Percentiles rank a stretch among this genome's conserved stretches.
phyloP scores from a whole-genome alignment of 2,888 invertebrate genomes.

The Urechis unicinctus region DNA sequence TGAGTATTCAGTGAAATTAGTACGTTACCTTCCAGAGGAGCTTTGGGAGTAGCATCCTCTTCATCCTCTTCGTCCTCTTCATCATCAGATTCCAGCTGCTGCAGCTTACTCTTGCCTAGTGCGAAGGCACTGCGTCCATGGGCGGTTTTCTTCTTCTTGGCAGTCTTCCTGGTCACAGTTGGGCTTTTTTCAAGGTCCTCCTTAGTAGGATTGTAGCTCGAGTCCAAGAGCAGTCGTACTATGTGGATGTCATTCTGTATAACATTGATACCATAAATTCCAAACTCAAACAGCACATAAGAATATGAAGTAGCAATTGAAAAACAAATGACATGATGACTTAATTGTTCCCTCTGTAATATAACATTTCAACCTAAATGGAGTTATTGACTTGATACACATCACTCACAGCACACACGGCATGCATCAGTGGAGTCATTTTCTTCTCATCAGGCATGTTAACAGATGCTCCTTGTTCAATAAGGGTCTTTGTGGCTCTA shows the following conservation, averaged over 20 bases:
- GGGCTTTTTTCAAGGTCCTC: conserved; percentile 13
- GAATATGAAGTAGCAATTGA: too few relatives aligned
- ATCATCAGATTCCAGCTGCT: conserved; percentile 9
- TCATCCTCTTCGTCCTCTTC: conserved; percentile 13
- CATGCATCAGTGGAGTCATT: conserved; percentile 51
- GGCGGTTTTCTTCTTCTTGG: background rate
- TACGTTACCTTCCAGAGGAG: too few relatives aligned
- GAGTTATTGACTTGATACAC: too few relatives aligned
- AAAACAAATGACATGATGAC: background rate
- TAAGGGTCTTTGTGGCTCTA: conserved; percentile 39
- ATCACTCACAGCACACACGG: conserved; percentile 43
- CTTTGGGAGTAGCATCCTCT: conserved; percentile 9
- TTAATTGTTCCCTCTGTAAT: background rate
- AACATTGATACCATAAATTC: too few relatives aligned
- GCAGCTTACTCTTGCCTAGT: too few relatives aligned
- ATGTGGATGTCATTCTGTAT: conserved; percentile 44
- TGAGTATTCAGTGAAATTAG: too few relatives aligned
- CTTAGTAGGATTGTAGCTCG: conserved; percentile 30
- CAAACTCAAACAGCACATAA: too few relatives aligned
- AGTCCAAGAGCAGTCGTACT: conserved; percentile 48
- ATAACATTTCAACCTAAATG: too few relatives aligned
- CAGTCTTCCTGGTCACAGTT: conserved; percentile 1
- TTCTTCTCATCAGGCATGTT: conserved; percentile 46
- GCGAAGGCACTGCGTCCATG: background rate
- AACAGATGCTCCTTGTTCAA: conserved; percentile 44